phyloP scores from a whole-genome alignment of 2,797 vertebrate genomes.

The Odontamblyopus lacepedii region DNA sequence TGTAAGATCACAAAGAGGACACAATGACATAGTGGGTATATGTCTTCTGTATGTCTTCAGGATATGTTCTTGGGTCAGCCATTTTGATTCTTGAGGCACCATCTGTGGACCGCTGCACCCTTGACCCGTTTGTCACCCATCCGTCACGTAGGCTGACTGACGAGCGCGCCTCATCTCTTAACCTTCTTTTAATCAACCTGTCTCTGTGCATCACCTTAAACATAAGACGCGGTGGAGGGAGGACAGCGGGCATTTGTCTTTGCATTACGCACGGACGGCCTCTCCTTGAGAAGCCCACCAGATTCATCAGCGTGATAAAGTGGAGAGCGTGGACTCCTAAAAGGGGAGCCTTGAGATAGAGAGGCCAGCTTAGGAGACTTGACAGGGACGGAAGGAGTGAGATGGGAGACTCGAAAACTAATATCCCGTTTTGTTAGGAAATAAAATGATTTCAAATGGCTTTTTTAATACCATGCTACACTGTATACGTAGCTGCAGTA shows the following conservation, averaged over 20 bases:
- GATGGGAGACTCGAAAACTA: constrained; percentile 2
- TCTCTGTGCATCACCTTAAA: constrained; percentile 76
- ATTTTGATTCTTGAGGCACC: constrained; percentile 39
- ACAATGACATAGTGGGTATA: constrained; percentile 8
- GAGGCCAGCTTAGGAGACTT: constrained; percentile 16
- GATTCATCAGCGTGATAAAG: constrained; percentile 82
- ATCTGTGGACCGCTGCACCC: constrained; percentile 47
- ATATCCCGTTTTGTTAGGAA: background rate
- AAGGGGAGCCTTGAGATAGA: constrained; percentile 64
- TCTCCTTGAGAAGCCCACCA: constrained; percentile 78
- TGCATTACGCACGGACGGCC: constrained; percentile 67
- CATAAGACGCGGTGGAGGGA: constrained; percentile 55
- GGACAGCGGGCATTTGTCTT: constrained; percentile 72
- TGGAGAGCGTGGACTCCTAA: constrained; percentile 48
- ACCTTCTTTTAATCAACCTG: constrained; percentile 82
- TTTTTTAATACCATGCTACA: background rate
- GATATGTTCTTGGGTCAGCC: constrained; percentile 27
- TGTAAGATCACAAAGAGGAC: constrained; percentile 22
- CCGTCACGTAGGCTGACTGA: constrained; percentile 71
- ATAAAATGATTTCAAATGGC: background rate
- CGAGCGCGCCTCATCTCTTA: constrained; percentile 67
- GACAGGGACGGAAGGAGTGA: constrained; percentile 15
- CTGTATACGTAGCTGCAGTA: no score
- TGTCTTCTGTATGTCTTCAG: constrained; percentile 3
- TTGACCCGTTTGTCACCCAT: constrained; percentile 72